These are phyloP conservation scores for Actenoides hombroni DNA, from an alignment of 2,113 vertebrate species.

Conservation along the genomic window DNA sequence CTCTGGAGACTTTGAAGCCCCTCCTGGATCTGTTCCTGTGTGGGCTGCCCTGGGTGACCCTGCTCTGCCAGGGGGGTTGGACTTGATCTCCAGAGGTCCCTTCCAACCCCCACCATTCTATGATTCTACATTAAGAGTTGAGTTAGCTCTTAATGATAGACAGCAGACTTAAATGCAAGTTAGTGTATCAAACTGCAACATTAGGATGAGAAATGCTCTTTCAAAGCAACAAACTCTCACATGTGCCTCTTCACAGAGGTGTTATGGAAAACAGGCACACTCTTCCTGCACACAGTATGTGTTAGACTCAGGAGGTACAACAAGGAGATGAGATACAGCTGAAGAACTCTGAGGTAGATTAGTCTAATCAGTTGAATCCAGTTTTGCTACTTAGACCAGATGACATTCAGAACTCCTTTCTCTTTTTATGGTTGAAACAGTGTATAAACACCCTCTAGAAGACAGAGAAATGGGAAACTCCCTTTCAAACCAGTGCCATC, in stretches of 20 bases:
- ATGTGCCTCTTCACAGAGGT: background rate
- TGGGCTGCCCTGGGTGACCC: too few species aligned
- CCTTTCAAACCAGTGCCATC: background rate
- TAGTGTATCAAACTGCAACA: background rate
- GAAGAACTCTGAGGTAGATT: background rate
- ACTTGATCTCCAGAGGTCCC: too few species aligned
- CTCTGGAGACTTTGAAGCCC: too few species aligned
- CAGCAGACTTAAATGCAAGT: background rate
- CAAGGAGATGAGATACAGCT: background rate
- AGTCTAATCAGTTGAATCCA: background rate
- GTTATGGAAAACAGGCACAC: background rate
- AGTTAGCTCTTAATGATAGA: background rate
- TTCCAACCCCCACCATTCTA: too few species aligned
- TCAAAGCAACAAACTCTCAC: background rate
- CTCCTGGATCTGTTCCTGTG: too few species aligned
- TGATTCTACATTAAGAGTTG: background rate
- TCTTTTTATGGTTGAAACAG: background rate
- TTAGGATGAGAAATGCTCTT: background rate
- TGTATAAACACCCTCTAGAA: background rate
- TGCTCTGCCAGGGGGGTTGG: too few species aligned
- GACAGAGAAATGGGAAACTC: background rate
- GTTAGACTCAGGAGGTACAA: background rate
- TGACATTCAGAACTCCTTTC: background rate
- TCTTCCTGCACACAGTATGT: background rate
- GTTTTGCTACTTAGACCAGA: background rate